Evolutionary conservation across 2,113 vertebrate genomes (phyloP), one percentile per base, ranked within the genome.

Genomic region (Gopherus flavomarginatus): DNA sequence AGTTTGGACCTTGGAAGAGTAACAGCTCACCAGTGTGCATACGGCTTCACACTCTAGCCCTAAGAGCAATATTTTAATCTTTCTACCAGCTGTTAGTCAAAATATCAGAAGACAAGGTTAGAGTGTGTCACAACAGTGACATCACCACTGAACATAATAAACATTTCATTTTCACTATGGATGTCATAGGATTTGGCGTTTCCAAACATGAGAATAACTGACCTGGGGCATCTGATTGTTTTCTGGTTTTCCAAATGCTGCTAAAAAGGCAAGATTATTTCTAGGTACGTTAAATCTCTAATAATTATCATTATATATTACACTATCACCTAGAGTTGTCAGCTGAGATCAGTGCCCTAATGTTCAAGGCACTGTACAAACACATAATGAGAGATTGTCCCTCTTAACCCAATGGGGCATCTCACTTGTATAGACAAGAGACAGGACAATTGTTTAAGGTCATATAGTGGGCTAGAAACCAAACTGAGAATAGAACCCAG

Each of bases 351-450:
- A 4, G 10, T 79, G 17, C 65, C 35, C 65, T 17, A n/a, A 59
- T 29, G 57, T 59, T 59, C 57, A 13, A 29, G 26, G 9, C 26
- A 59, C 27, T 29, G 11, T 29, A 59, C 26, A 59, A 57, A 59
- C 57, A 59, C 26, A 59, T 59, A 59, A 59, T 29, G 11, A 59
- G 9, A 59, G 57, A 29, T 11, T 59, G 5, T 59, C 9, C 65
- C 29, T n/a, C 16, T n/a, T n/a, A 31, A 31, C 35, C 9, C 72
- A 59, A 81, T 19, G 81, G 87, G 6, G 1, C 17, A 38, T 62
- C 8, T 8, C 1, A 12, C 5, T 17, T n/a, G n/a, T 9, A 69
- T 44, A 2, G 11, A 24, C 11, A 21, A 16, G 17, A 31, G 7
- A 4, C 2, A 31, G n/a, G 82, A 35, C 0, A 38, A 3, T 81